Evolutionary conservation across 2,113 vertebrate species (phyloP).

Genomic region (Salvator merianae): DNA sequence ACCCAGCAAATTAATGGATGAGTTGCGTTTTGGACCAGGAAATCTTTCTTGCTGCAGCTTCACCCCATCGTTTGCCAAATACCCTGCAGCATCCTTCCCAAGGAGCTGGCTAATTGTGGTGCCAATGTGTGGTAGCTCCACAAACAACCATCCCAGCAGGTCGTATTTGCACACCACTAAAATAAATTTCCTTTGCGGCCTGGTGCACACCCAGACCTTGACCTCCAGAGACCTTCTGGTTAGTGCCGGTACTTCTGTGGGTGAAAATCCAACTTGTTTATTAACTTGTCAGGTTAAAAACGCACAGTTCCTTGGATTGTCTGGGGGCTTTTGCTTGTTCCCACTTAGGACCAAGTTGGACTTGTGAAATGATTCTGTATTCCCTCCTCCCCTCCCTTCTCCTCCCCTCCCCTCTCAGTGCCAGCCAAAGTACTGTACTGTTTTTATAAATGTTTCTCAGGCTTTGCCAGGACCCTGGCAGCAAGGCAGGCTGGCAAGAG

Average conservation of each 20-base stretch:
- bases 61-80: no score
- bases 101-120: constrained; percentile 57
- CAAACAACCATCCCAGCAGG: constrained; percentile 54
- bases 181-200: constrained; percentile 58
- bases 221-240: constrained; percentile 52
- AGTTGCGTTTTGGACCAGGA: not conserved
- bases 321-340: constrained; percentile 28
- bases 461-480: constrained; percentile 62
- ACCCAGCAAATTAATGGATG: not conserved
- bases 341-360: constrained; percentile 45
- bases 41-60: no score
- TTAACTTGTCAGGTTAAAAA: constrained; percentile 54
- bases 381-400: not conserved
- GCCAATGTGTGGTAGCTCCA: constrained; percentile 51
- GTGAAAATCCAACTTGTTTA: constrained; percentile 49
- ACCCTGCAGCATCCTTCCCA: constrained; percentile 16
- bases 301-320: constrained; percentile 8
- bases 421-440: constrained; percentile 64
- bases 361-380: constrained; percentile 58
- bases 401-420: constrained; percentile 40
- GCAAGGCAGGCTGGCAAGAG: constrained; percentile 60
- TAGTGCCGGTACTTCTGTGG: constrained; percentile 39
- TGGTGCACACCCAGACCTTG: constrained; percentile 56
- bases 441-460: constrained; percentile 62
- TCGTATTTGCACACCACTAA: constrained; percentile 57